Evolutionary conservation across 2,797 vertebrate species (phyloP).

Genomic region (Brachymystax lenok): DNA sequence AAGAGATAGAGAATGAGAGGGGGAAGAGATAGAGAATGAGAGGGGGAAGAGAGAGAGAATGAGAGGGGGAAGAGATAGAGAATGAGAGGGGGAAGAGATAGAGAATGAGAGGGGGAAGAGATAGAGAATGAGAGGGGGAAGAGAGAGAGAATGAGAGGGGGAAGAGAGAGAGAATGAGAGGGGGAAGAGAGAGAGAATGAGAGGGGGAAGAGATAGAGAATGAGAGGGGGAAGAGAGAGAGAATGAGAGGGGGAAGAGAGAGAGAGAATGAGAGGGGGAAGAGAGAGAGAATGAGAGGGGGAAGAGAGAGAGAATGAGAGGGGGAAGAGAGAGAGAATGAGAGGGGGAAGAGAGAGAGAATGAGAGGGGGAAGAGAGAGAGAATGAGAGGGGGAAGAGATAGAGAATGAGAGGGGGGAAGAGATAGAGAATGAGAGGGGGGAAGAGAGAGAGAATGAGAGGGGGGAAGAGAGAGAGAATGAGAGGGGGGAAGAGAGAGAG

Average conservation of each 20-base stretch:
- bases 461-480: constrained; percentile 43
- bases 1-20: constrained; percentile 50
- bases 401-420: constrained; percentile 31
- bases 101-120: constrained; percentile 22
- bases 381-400: constrained; percentile 37
- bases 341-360: constrained; percentile 12
- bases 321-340: neutral
- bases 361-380: too few relatives aligned
- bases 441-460: constrained; percentile 8
- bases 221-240: constrained; percentile 13
- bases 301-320: constrained; percentile 7
- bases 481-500: constrained; percentile 44
- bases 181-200: constrained; percentile 10
- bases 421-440: constrained; percentile 8
- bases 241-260: too few relatives aligned
- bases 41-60: too few relatives aligned
- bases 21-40: constrained; percentile 38
- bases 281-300: constrained; percentile 49
- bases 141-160: neutral
- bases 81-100: constrained; percentile 1
- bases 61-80: constrained; percentile 43
- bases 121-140: too few relatives aligned
- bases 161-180: constrained; percentile 49
- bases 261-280: constrained; percentile 4
- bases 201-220: neutral